phyloP scores from a whole-genome alignment of 2,888 invertebrate species.

The Oscheius myriophilus region DNA sequence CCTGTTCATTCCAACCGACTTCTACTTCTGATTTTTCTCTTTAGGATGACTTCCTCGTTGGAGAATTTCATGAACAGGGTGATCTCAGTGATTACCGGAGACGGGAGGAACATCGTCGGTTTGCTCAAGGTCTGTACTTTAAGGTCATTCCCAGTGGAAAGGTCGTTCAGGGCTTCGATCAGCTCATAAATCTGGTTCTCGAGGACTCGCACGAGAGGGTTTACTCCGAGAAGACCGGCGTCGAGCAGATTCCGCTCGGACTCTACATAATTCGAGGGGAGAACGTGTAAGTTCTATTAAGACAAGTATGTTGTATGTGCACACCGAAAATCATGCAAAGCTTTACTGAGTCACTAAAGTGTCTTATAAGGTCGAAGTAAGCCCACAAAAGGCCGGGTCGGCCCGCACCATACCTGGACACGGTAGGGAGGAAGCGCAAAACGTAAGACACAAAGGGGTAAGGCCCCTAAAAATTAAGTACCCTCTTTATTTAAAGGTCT shows the following conservation, averaged over 20 bases:
- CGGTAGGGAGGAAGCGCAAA: too few species aligned
- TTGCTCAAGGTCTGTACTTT: conserved; percentile 79
- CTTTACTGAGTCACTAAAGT: too few species aligned
- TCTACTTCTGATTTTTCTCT: neutral
- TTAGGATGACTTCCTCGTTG: conserved; percentile 61
- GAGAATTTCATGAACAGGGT: conserved; percentile 66
- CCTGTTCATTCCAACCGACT: neutral
- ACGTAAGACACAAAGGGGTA: too few species aligned
- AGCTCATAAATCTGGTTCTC: conserved; percentile 96
- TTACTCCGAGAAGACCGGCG: conserved; percentile 85
- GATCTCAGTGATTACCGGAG: conserved; percentile 90
- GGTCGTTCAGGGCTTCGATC: conserved; percentile 85
- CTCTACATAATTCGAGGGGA: conserved; percentile 97
- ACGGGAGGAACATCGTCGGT: conserved; percentile 94
- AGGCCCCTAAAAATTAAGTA: too few species aligned
- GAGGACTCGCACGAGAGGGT: conserved; percentile 98
- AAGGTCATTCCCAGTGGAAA: neutral
- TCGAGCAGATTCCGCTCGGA: conserved; percentile 93
- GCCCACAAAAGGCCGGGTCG: too few species aligned
- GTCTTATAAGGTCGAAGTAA: too few species aligned
- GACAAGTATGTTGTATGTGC: too few species aligned
- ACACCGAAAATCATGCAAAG: too few species aligned
- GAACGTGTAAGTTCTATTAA: conserved; percentile 80
- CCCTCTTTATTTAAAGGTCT: too few species aligned
- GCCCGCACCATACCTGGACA: too few species aligned